These are phyloP conservation scores for Drosophila navojoa DNA, from an alignment of 1,140 invertebrate genomes.

Conservation along the genomic window DNA sequence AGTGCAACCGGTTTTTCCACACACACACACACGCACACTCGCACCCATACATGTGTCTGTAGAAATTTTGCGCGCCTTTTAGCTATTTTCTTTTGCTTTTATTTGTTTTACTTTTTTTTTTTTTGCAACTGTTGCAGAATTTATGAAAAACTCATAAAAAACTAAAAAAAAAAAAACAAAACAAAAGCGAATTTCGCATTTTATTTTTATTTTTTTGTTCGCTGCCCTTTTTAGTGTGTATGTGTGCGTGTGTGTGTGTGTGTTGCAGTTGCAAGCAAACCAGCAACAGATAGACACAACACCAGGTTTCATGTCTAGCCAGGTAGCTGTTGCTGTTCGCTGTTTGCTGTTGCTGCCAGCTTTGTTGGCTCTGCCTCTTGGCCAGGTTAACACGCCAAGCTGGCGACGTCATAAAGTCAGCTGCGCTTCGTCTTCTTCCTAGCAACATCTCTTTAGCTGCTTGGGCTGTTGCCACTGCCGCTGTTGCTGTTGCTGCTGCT, in stretches of 20 bases:
- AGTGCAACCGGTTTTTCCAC: conserved; percentile 77
- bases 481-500: conserved; percentile 19
- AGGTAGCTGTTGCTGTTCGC: conserved; percentile 50
- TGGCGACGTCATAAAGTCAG: conserved; percentile 82
- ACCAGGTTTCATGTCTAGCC: conserved; percentile 69
- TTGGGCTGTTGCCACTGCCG: conserved; percentile 1
- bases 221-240: conserved; percentile 32
- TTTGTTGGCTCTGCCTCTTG: conserved; percentile 51
- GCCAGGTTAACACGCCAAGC: conserved; percentile 75
- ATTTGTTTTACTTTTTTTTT: conserved; percentile 52
- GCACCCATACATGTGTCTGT: conserved; percentile 25
- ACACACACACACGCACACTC: conserved; percentile 36
- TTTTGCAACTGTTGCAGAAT: conserved; percentile 54
- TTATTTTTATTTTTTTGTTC: conserved; percentile 14
- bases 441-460: conserved; percentile 28
- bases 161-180: conserved; percentile 62
- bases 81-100: conserved; percentile 75
- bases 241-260: conserved; percentile 26
- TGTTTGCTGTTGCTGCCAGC: conserved; percentile 6
- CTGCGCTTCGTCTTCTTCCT: conserved; percentile 60
- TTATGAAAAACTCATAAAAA: conserved; percentile 66
- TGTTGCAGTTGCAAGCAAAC: conserved; percentile 65
- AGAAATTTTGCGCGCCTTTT: conserved; percentile 74
- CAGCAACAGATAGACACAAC: conserved; percentile 65
- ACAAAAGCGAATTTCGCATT: conserved; percentile 73